Evolutionary conservation across 2,888 invertebrate genomes (phyloP).

Genomic region (Drosophila mimica): DNA sequence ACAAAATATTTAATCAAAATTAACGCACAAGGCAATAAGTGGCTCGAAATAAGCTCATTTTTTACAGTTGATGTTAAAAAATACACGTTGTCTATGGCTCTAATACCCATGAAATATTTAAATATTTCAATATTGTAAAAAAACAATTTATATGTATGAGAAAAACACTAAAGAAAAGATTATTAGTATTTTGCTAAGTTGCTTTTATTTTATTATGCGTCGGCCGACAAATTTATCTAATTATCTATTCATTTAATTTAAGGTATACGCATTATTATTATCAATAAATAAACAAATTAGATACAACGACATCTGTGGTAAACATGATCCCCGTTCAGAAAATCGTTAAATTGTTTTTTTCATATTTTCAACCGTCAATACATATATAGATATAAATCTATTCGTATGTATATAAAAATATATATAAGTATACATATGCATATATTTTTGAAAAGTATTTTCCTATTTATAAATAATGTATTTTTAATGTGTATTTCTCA

Average conservation of each 20-base stretch:
- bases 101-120: neutral
- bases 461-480: neutral
- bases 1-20: neutral
- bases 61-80: neutral
- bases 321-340: neutral
- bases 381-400: neutral
- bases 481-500: neutral
- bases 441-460: neutral
- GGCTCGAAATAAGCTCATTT: neutral
- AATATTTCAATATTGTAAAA: neutral
- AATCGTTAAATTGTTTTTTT: neutral
- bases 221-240: slow-evolving; percentile 14
- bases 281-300: neutral
- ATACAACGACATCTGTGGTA: neutral
- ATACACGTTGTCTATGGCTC: neutral
- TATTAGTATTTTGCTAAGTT: neutral
- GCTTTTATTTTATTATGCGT: neutral
- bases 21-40: neutral
- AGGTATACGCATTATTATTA: neutral
- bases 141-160: neutral
- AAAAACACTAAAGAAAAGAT: neutral
- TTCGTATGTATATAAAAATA: neutral
- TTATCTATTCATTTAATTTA: neutral
- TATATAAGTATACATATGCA: neutral
- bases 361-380: neutral